Evolutionary conservation across 1,140 invertebrate species (phyloP).

Genomic region (Drosophila arawakana): DNA sequence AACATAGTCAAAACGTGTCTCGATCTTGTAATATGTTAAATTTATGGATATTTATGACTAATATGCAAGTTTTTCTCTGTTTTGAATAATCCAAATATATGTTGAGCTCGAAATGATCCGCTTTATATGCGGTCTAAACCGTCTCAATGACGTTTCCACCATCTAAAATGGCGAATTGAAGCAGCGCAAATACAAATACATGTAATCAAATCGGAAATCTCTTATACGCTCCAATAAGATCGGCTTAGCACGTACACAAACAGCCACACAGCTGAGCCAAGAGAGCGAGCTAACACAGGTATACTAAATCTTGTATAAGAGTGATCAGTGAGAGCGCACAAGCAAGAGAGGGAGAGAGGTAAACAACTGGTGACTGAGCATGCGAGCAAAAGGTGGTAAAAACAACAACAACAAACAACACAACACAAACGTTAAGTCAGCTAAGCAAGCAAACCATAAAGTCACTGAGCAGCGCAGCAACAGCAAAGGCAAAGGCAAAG

Average conservation of each 20-base stretch:
- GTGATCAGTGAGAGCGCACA: constrained; percentile 23
- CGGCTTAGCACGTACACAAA: constrained; percentile 34
- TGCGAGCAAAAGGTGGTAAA: constrained; percentile 30
- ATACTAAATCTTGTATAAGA: constrained; percentile 38
- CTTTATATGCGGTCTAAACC: constrained; percentile 20
- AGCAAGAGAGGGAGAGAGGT: constrained; percentile 23
- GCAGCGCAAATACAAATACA: constrained; percentile 20
- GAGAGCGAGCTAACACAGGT: neutral
- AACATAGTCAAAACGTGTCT: neutral
- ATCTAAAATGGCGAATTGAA: constrained; percentile 75
- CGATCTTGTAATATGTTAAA: constrained; percentile 23
- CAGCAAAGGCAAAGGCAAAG: neutral
- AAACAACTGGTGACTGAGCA: constrained; percentile 44
- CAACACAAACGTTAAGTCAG: constrained; percentile 44
- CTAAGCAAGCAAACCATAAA: constrained; percentile 45
- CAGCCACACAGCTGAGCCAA: constrained; percentile 39
- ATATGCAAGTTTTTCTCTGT: constrained; percentile 17
- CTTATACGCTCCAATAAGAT: constrained; percentile 69
- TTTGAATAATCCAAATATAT: constrained; percentile 31
- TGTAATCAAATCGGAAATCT: constrained; percentile 35
- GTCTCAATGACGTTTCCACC: constrained; percentile 48
- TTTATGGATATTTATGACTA: constrained; percentile 24
- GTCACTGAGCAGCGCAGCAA: constrained; percentile 15
- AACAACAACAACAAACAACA: constrained; percentile 54
- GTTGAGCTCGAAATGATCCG: constrained; percentile 23